Percentiles rank a stretch among this genome's conserved stretches.
These are phyloP conservation scores for Tetramorium simillimum DNA, from an alignment of 1,140 invertebrate genomes.

Conservation along the genomic window DNA sequence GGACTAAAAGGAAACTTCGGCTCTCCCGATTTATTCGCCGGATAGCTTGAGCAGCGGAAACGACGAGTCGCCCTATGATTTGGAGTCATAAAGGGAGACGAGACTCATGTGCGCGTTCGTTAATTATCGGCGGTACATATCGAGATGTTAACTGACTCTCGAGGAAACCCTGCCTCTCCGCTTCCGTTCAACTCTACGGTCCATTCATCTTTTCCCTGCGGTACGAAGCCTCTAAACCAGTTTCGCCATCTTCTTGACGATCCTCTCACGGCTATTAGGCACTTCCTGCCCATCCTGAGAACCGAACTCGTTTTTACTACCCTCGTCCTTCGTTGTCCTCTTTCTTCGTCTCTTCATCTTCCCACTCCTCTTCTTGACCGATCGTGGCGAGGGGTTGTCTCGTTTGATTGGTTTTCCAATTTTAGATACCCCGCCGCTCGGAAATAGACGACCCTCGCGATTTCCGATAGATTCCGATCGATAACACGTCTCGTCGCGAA, in stretches of 20 bases:
- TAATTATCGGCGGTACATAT: conserved; percentile 53
- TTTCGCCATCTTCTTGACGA: conserved; percentile 73
- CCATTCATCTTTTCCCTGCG: conserved; percentile 68
- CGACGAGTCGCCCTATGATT: neutral
- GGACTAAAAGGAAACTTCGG: neutral
- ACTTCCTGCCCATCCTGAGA: conserved; percentile 84
- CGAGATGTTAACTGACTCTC: conserved; percentile 76
- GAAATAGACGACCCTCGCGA: conserved; percentile 37
- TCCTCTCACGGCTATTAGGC: conserved; percentile 85
- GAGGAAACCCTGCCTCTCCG: conserved; percentile 18
- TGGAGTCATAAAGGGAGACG: conserved; percentile 8
- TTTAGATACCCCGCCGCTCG: conserved; percentile 47
- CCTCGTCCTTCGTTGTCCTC: conserved; percentile 43
- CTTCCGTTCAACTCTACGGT: conserved; percentile 47
- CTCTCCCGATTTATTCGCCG: neutral
- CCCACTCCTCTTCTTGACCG: neutral
- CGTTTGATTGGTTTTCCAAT: conserved; percentile 70
- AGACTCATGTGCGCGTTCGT: neutral
- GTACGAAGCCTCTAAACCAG: conserved; percentile 68
- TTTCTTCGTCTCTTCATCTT: conserved; percentile 1
- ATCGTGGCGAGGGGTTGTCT: conserved; percentile 45
- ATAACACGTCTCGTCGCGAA: neutral
- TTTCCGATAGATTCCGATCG: conserved; percentile 46
- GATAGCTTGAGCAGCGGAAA: neutral
- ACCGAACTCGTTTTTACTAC: conserved; percentile 75